phyloP scores from a whole-genome alignment of 2,797 vertebrate species.

The Pipistrellus kuhlii region DNA sequence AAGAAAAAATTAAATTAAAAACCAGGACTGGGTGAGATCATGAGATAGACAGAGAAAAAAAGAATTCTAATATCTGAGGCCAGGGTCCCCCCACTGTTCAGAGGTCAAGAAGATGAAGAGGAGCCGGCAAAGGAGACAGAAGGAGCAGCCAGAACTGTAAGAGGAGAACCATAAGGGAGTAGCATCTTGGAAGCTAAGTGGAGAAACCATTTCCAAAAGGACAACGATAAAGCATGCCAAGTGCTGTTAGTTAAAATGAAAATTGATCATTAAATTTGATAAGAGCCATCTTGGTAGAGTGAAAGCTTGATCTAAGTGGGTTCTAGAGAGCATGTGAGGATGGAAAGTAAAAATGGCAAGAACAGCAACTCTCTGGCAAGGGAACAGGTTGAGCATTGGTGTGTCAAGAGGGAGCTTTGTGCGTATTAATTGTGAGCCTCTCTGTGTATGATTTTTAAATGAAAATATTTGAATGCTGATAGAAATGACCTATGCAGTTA shows the following conservation, averaged over 20 bases:
- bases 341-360: not conserved
- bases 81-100: not conserved
- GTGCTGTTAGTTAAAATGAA: not conserved
- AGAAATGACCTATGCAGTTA: not conserved
- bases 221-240: not conserved
- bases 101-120: not conserved
- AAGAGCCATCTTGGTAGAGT: not conserved
- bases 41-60: not conserved
- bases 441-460: not conserved
- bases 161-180: not conserved
- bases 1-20: not conserved
- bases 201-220: not conserved
- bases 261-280: not conserved
- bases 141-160: not conserved
- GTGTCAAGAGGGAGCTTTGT: not conserved
- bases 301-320: not conserved
- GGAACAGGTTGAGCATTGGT: not conserved
- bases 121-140: not conserved
- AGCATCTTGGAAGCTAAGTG: not conserved
- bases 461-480: not conserved
- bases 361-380: not conserved
- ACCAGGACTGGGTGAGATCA: not conserved
- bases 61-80: not conserved
- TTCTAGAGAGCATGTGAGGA: not conserved
- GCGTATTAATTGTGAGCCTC: not conserved